A percentile compares a stretch with the other conserved stretches of the same genome.
These are phyloP conservation scores for Clanis bilineata DNA, from an alignment of 2,888 invertebrate genomes.

Conservation along the genomic window DNA sequence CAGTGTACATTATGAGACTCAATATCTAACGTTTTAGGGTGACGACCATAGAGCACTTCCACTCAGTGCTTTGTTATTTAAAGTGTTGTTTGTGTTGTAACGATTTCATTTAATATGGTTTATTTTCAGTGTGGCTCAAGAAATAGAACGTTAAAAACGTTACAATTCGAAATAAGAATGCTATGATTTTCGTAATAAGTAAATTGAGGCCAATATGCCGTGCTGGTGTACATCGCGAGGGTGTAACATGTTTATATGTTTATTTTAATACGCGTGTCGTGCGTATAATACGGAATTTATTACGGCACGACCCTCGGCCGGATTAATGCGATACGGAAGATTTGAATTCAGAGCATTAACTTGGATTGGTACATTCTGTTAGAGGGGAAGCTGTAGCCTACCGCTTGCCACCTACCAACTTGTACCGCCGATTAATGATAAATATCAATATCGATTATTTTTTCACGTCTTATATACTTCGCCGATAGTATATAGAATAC, in stretches of 20 bases:
- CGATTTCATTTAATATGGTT: too few species aligned
- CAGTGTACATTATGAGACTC: too few species aligned
- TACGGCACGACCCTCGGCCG: slow-evolving; percentile 74
- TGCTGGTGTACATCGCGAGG: slow-evolving; percentile 60
- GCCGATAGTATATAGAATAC: neutral
- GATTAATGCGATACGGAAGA: slow-evolving; percentile 82
- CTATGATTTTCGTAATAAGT: neutral
- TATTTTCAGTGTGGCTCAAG: too few species aligned
- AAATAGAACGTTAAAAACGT: too few species aligned
- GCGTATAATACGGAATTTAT: slow-evolving; percentile 82
- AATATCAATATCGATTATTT: slow-evolving; percentile 25
- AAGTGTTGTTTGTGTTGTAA: too few species aligned
- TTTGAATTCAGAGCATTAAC: slow-evolving; percentile 80
- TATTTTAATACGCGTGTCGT: slow-evolving; percentile 83
- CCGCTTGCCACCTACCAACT: slow-evolving; percentile 1
- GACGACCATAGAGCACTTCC: too few species aligned
- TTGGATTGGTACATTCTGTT: slow-evolving; percentile 71
- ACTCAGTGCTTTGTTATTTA: too few species aligned
- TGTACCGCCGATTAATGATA: slow-evolving; percentile 47
- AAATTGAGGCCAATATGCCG: slow-evolving; percentile 33
- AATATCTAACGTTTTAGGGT: too few species aligned
- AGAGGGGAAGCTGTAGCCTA: slow-evolving; percentile 19
- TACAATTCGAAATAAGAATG: too few species aligned
- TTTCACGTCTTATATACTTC: neutral
- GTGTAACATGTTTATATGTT: slow-evolving; percentile 81